Evolutionary conservation across 1,140 invertebrate species (phyloP), one percentile per base, ranked within the genome.

Genomic region (Drosophila watanabei): DNA sequence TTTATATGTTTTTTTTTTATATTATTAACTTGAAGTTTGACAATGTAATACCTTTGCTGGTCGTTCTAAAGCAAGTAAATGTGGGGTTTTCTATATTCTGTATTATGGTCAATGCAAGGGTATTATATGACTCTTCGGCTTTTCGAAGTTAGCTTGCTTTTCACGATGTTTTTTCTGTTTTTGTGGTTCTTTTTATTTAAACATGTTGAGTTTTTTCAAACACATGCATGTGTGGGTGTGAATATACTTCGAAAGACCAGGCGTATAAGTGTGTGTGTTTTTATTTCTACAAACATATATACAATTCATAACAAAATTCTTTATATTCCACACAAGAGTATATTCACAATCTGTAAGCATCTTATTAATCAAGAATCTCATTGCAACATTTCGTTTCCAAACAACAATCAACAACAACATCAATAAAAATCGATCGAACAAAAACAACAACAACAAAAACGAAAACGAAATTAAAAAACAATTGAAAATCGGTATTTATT

Each of bases 361-460:
- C 70, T 88, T 83, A 87, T 87, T 87, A 87, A 87, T 87, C 84
- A 80, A 88, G 43, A 78, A 87, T 87, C 72, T 88, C 84, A 87
- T 88, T 81, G 81, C 82, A 84, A 84, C 84, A 75, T 88, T 88
- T 88, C 81, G 84, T 84, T 88, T 88, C 80, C 80, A 79, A 83
- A 88, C 66, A 87, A 86, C 60, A 65, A 86, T 72, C 80, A 77
- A 87, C 80, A 66, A 82, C 62, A 65, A 86, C 64, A 63, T 85
- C 79, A 65, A 86, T 60, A 61, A 81, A 60, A 86, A 57, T 57
- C 45, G 62, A 80, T 64, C 43, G 68, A 52, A 83, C 61, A 64
- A 79, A 52, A 73, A 85, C 54, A 69, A 77, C 43, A 63, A 71
- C 41, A 61, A 71, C 45, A 61, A 78, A 64, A 87, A 73, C 68